Base-by-base conservation (phyloP, 2,113 vertebrate species). In the Crypturellus undulatus region DNA sequence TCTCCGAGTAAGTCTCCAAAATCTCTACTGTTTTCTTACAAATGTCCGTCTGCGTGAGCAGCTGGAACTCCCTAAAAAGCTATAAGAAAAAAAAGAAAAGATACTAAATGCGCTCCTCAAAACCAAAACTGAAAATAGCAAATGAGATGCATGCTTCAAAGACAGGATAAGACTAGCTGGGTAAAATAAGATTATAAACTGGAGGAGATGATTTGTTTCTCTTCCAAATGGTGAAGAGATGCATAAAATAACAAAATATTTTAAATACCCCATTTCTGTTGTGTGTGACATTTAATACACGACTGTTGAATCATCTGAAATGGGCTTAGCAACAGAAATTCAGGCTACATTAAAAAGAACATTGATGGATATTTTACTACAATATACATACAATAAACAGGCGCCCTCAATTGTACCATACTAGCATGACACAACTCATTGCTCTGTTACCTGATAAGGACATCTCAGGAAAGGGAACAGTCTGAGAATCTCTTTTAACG, bases 61-160 rank as follows among this genome's bases (percentile, higher is more conserved):
- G 93, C 58, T 97, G 96, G 93, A 98, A 97, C 95, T 98, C 97
- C 96, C 95, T 97, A 87, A 98, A 98, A 72, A 98, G 94, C 97
- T 98, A 65, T 63, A 91, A 88, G 77, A 43, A 15, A 25, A 49
- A 84, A 92, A 15, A 47, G 17, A 90, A 67, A 47, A 21, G 17
- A 18, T 80, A 59, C 84, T 84, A 87, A 7, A 7, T 79, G 58
- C 49, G 72, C 7, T 73, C 51, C 22, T 95, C 18, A 76, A 69
- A 87, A 36, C 11, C 43, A 32, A 80, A 94, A 79, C 14, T 30
- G 78, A 79, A 79, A 90, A 85, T 17, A 85, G 56, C 26, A 51
- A 13, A 15, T 2, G 11, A 34, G 6, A 18, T 56, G n/a, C 59
- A 36, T 17, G 8, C 70, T 91, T 91, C 69, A 82, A 78, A 85